Evolutionary conservation across 2,797 vertebrate species (phyloP), one percentile per base, ranked within the genome.

Genomic region (Cottoperca gobio): DNA sequence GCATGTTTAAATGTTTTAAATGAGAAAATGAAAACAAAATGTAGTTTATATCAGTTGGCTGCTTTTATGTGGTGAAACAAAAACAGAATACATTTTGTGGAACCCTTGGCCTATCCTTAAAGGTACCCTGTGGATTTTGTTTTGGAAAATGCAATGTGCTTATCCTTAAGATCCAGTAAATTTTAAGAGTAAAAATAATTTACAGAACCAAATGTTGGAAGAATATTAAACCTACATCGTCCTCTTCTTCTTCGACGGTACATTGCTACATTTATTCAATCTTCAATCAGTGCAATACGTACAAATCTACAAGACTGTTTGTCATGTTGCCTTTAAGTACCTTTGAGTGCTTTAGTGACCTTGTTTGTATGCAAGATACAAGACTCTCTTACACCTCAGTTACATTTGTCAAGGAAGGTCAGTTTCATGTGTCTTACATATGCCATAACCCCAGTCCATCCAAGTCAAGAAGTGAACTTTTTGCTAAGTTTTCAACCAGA

Each of bases 381-480:
- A n/a, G n/a, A n/a, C n/a, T n/a, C n/a, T n/a, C 16, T 33, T 28
- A 52, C 16, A 63, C 10, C 42, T 24, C 49, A 21, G n/a, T 54
- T 14, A 11, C 14, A 33, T 62, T 37, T 37, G 3, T 24, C 7
- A 8, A 24, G 26, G 33, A 65, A 23, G 19, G 40, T 19, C 12
- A 21, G 23, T 33, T 31, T 43, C 12, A n/a, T 5, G 21, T 52
- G 2, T 48, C 13, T 39, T 53, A 0, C 67, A 6, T 68, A 10
- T 7, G 8, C 3, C 10, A 28, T 6, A 43, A 17, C 21, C 48
- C 26, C 23, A 40, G 1, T 5, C 21, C 19, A 19, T 42, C 50
- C 46, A 10, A n/a, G 23, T 55, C 53, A 35, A 37, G 58, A 63
- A 70, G 24, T 59, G 33, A 60, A 57, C 49, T 55, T 45, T 21